A percentile compares a stretch with the other conserved stretches of the same genome.
Evolutionary conservation across 2,888 invertebrate species (phyloP).

Genomic region (Dynastes tityus): DNA sequence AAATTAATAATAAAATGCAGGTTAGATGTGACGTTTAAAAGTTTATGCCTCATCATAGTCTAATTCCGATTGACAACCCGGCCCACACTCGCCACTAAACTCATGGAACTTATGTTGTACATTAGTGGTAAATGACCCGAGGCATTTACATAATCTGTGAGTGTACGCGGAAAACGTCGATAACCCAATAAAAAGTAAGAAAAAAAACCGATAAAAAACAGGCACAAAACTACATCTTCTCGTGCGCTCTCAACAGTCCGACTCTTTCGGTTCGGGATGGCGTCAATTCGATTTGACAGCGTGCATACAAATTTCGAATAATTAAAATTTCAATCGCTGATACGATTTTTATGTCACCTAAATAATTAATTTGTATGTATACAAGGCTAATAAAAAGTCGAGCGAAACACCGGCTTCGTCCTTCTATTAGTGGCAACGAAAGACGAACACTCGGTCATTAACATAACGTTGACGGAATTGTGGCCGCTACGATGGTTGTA

Average conservation of each 20-base stretch:
- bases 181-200: slow-evolving; percentile 24
- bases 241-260: background rate
- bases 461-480: slow-evolving; percentile 59
- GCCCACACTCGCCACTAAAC: slow-evolving; percentile 54
- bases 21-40: slow-evolving; percentile 55
- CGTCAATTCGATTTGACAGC: slow-evolving; percentile 5
- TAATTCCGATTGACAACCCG: slow-evolving; percentile 57
- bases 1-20: slow-evolving; percentile 53
- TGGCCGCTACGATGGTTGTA: slow-evolving; percentile 13
- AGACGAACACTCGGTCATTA: slow-evolving; percentile 64
- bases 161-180: slow-evolving; percentile 49
- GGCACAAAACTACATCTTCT: background rate
- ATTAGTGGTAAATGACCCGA: slow-evolving; percentile 53
- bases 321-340: slow-evolving; percentile 39
- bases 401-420: slow-evolving; percentile 38
- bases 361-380: slow-evolving; percentile 46
- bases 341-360: slow-evolving; percentile 37
- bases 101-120: slow-evolving; percentile 55
- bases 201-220: slow-evolving; percentile 6
- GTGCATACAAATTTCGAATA: slow-evolving; percentile 39
- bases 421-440: slow-evolving; percentile 61
- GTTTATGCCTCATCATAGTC: slow-evolving; percentile 55
- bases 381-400: slow-evolving; percentile 40
- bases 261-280: background rate
- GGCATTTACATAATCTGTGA: slow-evolving; percentile 53